Evolutionary conservation across 2,888 invertebrate genomes (phyloP), one percentile per base, ranked within the genome.

Genomic region (Cosmorhoe ocellata): DNA sequence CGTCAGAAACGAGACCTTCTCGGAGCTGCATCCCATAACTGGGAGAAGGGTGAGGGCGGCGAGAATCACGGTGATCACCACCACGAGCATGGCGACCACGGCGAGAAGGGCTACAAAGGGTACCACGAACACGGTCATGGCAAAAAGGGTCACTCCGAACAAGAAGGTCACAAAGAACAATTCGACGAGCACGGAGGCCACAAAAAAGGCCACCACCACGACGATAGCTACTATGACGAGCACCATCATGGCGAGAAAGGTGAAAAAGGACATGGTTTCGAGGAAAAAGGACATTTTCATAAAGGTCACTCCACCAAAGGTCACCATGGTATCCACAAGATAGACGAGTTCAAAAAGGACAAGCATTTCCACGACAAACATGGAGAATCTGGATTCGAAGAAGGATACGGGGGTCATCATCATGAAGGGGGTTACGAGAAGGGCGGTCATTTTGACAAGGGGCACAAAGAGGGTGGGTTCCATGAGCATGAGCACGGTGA

Each of bases 301-400:
- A 96, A 96, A 72, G 96, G 96, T 0, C 96, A 96, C 81, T 93
- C 94, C 67, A 96, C 95, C 52, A 95, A 96, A 74, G 96, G 96
- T 44, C 95, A 95, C 65, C 96, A 96, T 72, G 94, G 96, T 63
- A 91, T 96, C 2, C 95, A 96, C 85, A 96, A 96, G 76, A 76
- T 95, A 76, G 95, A 96, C 79, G 96, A 96, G 79, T 95, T 93
- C 83, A 95, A 96, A 75, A 96, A 96, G 77, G 94, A 96, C 69
- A 96, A 96, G 67, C 95, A 96, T 76, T 96, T 95, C 92, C 96
- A 94, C 76, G 96, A 96, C 66, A 96, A 96, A 74, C 94, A 95
- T 68, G 95, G 96, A 61, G 95, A 95, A 62, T 93, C 93, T 47
- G 96, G 95, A 1, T 94, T 95, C 63, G 95, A 96, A 79, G 94